These are phyloP conservation scores for Hoplostethus atlanticus DNA, from an alignment of 2,797 vertebrate species.

Conservation along the genomic window DNA sequence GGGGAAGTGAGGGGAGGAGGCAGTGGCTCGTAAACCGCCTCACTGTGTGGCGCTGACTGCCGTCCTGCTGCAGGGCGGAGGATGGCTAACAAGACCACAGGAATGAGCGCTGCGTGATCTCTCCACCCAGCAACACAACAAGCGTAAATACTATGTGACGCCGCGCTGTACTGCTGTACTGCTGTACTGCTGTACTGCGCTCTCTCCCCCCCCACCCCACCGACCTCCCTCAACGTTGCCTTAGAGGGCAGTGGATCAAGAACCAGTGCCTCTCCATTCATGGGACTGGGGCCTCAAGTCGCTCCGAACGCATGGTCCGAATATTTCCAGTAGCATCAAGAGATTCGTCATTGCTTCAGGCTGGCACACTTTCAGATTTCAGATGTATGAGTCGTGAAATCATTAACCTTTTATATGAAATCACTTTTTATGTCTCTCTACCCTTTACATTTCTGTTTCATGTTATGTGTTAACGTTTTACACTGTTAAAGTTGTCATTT, in stretches of 20 bases:
- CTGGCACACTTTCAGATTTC: slow-evolving; percentile 34
- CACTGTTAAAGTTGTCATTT: too few species aligned
- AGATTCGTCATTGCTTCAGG: slow-evolving; percentile 3
- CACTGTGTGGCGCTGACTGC: slow-evolving; percentile 8
- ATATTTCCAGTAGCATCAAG: slow-evolving; percentile 33
- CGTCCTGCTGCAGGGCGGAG: slow-evolving; percentile 33
- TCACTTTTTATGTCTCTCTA: too few species aligned
- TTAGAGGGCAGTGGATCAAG: slow-evolving; percentile 48
- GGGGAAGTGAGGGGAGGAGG: background rate
- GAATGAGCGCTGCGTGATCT: slow-evolving; percentile 40
- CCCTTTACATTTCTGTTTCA: too few species aligned
- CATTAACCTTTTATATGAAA: too few species aligned
- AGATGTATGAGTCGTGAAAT: background rate
- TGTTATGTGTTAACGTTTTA: too few species aligned
- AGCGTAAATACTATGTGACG: slow-evolving; percentile 42
- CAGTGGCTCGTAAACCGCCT: slow-evolving; percentile 27
- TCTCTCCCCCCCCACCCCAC: background rate
- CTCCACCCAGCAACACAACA: slow-evolving; percentile 39
- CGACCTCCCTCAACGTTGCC: slow-evolving; percentile 29
- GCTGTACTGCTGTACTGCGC: background rate
- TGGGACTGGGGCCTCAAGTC: slow-evolving; percentile 1
- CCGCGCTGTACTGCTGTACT: background rate
- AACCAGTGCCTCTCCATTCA: slow-evolving; percentile 7
- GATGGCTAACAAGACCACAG: slow-evolving; percentile 11
- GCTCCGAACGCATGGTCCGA: slow-evolving; percentile 1